A percentile compares a stretch with the other conserved stretches of the same genome.
These are phyloP conservation scores for Alosa alosa DNA, from an alignment of 2,113 vertebrate species.

Conservation along the genomic window DNA sequence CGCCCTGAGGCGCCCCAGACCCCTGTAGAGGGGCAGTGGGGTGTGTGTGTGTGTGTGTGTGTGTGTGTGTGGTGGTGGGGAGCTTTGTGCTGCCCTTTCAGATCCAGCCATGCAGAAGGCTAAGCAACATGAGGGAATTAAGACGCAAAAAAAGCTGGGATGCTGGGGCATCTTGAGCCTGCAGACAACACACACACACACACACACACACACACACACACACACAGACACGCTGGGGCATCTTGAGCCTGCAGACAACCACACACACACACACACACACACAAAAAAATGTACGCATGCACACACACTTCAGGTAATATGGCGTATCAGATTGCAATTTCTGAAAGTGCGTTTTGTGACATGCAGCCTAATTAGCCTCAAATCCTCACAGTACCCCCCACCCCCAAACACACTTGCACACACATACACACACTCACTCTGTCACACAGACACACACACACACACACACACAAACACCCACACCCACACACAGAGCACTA, in stretches of 20 bases:
- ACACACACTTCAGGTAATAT: constrained; percentile 19
- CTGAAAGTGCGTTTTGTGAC: neutral
- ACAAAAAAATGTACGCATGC: neutral
- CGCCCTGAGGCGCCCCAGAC: constrained; percentile 48
- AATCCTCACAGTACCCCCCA: neutral
- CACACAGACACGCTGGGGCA: no score
- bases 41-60: neutral
- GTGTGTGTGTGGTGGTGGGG: neutral
- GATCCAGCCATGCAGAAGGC: constrained; percentile 71
- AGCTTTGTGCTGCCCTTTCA: constrained; percentile 62
- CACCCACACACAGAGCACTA: neutral
- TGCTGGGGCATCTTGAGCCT: constrained; percentile 10
- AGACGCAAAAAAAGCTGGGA: constrained; percentile 69
- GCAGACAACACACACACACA: constrained; percentile 39
- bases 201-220: constrained; percentile 9
- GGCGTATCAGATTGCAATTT: neutral
- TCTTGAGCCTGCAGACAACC: constrained; percentile 17
- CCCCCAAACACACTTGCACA: neutral
- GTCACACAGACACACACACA: neutral
- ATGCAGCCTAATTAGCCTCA: neutral
- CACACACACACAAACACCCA: neutral
- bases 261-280: constrained; percentile 27
- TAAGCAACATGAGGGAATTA: constrained; percentile 70
- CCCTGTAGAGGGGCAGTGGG: constrained; percentile 53
- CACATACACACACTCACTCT: no score